Evolutionary conservation across 1,140 invertebrate genomes (phyloP).

Genomic region (Carposina sasakii): DNA sequence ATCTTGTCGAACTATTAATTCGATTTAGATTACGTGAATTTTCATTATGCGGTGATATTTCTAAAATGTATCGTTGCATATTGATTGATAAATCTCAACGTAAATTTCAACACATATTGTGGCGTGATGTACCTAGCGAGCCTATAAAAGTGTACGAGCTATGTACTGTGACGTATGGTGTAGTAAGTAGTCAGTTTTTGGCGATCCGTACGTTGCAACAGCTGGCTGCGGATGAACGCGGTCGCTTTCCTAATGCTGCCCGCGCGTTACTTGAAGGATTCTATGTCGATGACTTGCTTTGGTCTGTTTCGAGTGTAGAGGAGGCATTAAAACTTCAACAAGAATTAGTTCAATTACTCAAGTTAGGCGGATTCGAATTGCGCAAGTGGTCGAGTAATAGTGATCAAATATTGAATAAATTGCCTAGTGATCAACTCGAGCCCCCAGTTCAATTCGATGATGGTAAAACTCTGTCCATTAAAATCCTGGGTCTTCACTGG

Average conservation of each 20-base stretch:
- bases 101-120: slow-evolving; percentile 8
- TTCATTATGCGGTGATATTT: slow-evolving; percentile 1
- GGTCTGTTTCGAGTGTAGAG: background rate
- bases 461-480: background rate
- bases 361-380: background rate
- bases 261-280: background rate
- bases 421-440: background rate
- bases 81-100: background rate
- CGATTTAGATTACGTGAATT: slow-evolving; percentile 1
- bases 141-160: slow-evolving; percentile 8
- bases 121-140: slow-evolving; percentile 5
- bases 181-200: background rate
- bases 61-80: slow-evolving; percentile 8
- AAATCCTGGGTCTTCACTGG: slow-evolving; percentile 8
- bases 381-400: slow-evolving; percentile 6
- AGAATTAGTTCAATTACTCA: background rate
- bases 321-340: background rate
- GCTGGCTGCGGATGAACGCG: background rate
- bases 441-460: background rate
- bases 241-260: background rate
- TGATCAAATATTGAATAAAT: background rate
- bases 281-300: background rate
- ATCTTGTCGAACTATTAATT: background rate
- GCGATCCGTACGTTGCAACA: background rate
- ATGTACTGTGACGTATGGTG: background rate